phyloP scores from a whole-genome alignment of 2,888 invertebrate species.

The Thymelicus lineola region DNA sequence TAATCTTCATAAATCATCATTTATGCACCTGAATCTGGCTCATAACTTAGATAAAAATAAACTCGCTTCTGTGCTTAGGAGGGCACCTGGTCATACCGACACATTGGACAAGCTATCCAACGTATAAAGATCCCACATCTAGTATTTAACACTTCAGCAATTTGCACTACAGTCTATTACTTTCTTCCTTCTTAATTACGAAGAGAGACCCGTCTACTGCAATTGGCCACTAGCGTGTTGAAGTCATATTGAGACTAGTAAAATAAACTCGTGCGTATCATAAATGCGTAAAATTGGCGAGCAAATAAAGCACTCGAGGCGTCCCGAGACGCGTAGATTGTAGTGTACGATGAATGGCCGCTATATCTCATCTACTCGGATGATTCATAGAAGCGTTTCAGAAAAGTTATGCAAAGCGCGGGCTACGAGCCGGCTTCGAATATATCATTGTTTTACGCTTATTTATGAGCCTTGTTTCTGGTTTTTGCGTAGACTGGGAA shows the following conservation, averaged over 20 bases:
- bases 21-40: too few species aligned
- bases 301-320: conserved; percentile 26
- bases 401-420: conserved; percentile 25
- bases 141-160: too few species aligned
- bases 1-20: too few species aligned
- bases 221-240: too few species aligned
- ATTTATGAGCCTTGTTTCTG: conserved; percentile 4
- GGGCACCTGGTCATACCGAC: too few species aligned
- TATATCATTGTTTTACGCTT: conserved; percentile 12
- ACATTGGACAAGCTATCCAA: too few species aligned
- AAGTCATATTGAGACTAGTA: conserved; percentile 15
- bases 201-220: too few species aligned
- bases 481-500: background rate
- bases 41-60: too few species aligned
- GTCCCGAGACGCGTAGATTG: conserved; percentile 14
- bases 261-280: conserved; percentile 16
- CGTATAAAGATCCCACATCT: too few species aligned
- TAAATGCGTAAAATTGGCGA: conserved; percentile 27
- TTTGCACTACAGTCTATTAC: too few species aligned
- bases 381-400: conserved; percentile 24
- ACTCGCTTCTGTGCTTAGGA: too few species aligned
- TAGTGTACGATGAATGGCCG: conserved; percentile 23
- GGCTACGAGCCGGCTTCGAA: background rate
- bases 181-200: too few species aligned
- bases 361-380: conserved; percentile 25